Percentiles rank a stretch among this genome's conserved stretches.
Conservation (phyloP, 2,888 invertebrate species). For the Zygaena filipendulae region DNA sequence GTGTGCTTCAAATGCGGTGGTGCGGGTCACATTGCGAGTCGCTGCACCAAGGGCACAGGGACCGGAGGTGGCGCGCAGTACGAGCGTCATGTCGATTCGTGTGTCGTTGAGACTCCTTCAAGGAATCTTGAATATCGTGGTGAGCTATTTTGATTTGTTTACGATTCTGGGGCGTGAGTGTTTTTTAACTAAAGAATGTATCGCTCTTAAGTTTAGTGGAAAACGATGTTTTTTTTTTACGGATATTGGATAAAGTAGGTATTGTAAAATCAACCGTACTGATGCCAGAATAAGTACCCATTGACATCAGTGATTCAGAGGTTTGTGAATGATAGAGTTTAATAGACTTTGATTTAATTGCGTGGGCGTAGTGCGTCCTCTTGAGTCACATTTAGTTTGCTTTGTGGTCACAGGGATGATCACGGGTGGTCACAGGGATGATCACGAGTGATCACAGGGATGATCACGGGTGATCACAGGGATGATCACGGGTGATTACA, state of each 20-base stretch:
- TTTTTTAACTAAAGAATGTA: constrained; percentile 4
- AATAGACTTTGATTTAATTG: too few relatives aligned
- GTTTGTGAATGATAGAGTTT: too few relatives aligned
- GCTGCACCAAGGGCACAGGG: neutral
- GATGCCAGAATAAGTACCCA: too few relatives aligned
- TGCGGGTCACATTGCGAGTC: neutral
- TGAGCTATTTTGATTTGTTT: too few relatives aligned
- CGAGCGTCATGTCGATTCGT: neutral
- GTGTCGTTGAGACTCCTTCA: neutral
- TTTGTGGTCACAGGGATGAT: too few relatives aligned
- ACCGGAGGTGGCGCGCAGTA: neutral
- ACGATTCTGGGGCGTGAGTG: constrained; percentile 1
- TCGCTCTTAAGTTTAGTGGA: constrained; percentile 5
- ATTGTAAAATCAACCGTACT: constrained; percentile 4
- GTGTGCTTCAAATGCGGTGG: neutral
- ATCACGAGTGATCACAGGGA: too few relatives aligned
- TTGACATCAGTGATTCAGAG: too few relatives aligned
- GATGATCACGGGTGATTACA: too few relatives aligned
- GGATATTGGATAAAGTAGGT: constrained; percentile 3
- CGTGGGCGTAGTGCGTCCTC: too few relatives aligned
- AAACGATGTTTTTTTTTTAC: constrained; percentile 1
- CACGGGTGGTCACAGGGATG: too few relatives aligned
- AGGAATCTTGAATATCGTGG: neutral
- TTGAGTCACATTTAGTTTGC: too few relatives aligned
- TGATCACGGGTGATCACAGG: too few relatives aligned